Evolutionary conservation across 2,888 invertebrate species (phyloP).

Genomic region (Epistrophe eligans): DNA sequence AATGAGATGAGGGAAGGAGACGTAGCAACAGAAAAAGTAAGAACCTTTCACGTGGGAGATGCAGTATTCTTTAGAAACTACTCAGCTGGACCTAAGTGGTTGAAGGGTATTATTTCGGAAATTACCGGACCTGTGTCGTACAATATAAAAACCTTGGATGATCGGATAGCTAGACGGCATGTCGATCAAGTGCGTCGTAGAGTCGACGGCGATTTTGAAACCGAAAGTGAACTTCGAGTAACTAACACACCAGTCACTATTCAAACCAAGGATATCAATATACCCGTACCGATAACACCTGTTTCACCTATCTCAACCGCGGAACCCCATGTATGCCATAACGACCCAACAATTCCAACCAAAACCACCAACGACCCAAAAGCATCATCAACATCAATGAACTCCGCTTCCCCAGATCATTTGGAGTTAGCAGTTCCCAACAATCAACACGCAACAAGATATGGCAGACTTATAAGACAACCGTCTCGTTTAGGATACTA

Average conservation of each 20-base stretch:
- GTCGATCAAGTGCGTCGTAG: conserved; percentile 23
- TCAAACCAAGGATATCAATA: neutral
- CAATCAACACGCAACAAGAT: neutral
- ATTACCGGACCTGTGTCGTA: conserved; percentile 40
- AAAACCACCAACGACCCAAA: neutral
- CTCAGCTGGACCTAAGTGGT: conserved; percentile 3
- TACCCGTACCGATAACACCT: no score
- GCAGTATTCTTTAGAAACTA: conserved; percentile 29
- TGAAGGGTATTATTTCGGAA: conserved; percentile 13
- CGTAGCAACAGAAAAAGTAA: neutral
- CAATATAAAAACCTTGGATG: conserved; percentile 4
- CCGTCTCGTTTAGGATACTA: neutral
- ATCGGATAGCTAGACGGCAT: conserved; percentile 19
- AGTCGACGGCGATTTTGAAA: neutral
- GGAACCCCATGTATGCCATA: neutral
- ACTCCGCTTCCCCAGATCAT: neutral
- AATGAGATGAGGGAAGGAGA: conserved; percentile 2
- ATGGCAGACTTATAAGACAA: neutral
- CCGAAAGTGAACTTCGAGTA: conserved; percentile 13
- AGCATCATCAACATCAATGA: neutral
- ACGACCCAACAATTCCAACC: neutral
- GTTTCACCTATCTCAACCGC: neutral
- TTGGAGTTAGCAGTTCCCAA: no score
- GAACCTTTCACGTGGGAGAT: conserved; percentile 22
- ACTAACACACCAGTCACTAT: neutral